phyloP scores from a whole-genome alignment of 2,797 vertebrate genomes.

The Echeneis naucrates region DNA sequence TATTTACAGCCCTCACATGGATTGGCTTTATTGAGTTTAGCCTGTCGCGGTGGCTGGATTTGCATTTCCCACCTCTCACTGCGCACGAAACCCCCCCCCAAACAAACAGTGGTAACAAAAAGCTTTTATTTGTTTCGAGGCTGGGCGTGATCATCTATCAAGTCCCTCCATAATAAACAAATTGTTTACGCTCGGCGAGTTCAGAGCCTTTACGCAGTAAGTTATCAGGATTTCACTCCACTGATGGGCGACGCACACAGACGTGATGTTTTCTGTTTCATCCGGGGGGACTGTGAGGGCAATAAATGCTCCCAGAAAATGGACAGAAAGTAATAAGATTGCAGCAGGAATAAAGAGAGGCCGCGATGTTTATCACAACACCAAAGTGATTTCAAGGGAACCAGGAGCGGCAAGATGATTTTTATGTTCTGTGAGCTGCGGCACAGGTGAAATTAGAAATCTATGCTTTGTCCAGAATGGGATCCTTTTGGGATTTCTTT shows the following conservation, averaged over 20 bases:
- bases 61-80: background rate
- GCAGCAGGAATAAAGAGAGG: background rate
- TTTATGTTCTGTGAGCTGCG: background rate
- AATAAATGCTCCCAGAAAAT: background rate
- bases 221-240: background rate
- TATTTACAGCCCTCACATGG: slow-evolving; percentile 10
- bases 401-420: background rate
- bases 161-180: background rate
- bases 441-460: background rate
- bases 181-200: background rate
- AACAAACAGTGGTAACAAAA: slow-evolving; percentile 7
- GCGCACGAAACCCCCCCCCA: too few relatives aligned
- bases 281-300: background rate
- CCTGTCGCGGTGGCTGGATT: slow-evolving; percentile 1
- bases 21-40: slow-evolving; percentile 1
- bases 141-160: background rate
- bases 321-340: background rate
- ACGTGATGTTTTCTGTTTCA: background rate
- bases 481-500: background rate
- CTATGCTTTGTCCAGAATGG: background rate
- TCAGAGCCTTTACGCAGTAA: background rate
- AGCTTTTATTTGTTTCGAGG: background rate
- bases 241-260: background rate
- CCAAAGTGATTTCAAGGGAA: background rate
- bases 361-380: slow-evolving; percentile 6